phyloP scores from a whole-genome alignment of 2,797 vertebrate species.

The Gymnothorax reevesii region DNA sequence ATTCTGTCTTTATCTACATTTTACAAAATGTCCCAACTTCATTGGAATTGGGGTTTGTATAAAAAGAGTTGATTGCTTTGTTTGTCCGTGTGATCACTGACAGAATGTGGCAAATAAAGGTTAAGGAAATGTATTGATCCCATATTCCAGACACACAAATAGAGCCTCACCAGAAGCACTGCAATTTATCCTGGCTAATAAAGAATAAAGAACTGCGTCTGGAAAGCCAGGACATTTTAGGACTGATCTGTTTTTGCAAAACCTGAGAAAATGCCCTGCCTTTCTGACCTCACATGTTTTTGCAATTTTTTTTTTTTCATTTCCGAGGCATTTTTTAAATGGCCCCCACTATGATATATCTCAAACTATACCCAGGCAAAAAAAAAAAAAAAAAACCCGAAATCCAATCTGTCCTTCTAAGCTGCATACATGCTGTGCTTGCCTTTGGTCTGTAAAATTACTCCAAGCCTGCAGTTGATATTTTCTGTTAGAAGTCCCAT shows the following conservation, averaged over 20 bases:
- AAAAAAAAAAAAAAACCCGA: slow-evolving; percentile 12
- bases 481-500: not conserved
- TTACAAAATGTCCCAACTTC: too few relatives aligned
- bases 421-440: slow-evolving; percentile 17
- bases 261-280: slow-evolving; percentile 27
- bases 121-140: slow-evolving; percentile 5
- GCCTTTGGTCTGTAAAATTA: slow-evolving; percentile 23
- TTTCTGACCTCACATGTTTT: slow-evolving; percentile 9
- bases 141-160: not conserved
- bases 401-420: slow-evolving; percentile 1
- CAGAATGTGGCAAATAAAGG: not conserved
- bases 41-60: not conserved
- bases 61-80: not conserved
- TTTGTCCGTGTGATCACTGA: not conserved
- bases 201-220: slow-evolving; percentile 16
- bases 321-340: not conserved
- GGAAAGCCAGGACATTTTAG: slow-evolving; percentile 13
- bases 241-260: not conserved
- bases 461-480: not conserved
- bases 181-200: slow-evolving; percentile 21
- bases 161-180: not conserved
- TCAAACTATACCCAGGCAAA: not conserved
- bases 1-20: too few relatives aligned
- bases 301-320: slow-evolving; percentile 2
- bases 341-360: slow-evolving; percentile 1